Percentiles rank a stretch among this genome's conserved stretches.
Conservation (phyloP, 2,113 vertebrate genomes). For the Phaethon lepturus region DNA sequence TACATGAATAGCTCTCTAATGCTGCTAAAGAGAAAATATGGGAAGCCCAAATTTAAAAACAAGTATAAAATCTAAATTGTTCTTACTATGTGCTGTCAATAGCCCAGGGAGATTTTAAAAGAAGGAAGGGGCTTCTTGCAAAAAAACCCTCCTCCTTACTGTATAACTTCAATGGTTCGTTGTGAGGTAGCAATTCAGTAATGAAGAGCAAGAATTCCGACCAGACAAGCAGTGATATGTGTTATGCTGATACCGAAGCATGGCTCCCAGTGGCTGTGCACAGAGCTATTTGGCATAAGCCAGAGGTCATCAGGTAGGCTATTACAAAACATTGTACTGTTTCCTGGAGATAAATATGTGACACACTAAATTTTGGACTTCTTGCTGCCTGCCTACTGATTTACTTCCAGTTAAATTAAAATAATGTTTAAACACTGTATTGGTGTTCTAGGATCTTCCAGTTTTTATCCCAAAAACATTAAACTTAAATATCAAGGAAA, state of each 20-base stretch:
- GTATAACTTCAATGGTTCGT: neutral
- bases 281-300: neutral
- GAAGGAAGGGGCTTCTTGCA: neutral
- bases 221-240: neutral
- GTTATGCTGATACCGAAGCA: rapidly evolving
- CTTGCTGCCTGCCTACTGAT: neutral
- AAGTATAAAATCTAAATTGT: neutral
- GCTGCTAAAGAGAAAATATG: neutral
- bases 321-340: neutral
- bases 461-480: slow-evolving; percentile 38
- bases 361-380: neutral
- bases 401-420: slow-evolving; percentile 6
- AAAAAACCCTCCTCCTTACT: rapidly evolving
- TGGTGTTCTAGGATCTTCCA: neutral
- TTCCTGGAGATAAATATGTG: neutral
- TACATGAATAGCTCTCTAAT: neutral
- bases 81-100: neutral
- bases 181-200: neutral
- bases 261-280: neutral
- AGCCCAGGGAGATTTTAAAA: neutral
- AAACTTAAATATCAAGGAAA: slow-evolving; percentile 36
- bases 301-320: neutral
- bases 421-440: slow-evolving; percentile 27
- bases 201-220: neutral
- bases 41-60: neutral